Evolutionary conservation across 2,888 invertebrate species (phyloP), one percentile per base, ranked within the genome.

Genomic region (Petrophora chlorosata): DNA sequence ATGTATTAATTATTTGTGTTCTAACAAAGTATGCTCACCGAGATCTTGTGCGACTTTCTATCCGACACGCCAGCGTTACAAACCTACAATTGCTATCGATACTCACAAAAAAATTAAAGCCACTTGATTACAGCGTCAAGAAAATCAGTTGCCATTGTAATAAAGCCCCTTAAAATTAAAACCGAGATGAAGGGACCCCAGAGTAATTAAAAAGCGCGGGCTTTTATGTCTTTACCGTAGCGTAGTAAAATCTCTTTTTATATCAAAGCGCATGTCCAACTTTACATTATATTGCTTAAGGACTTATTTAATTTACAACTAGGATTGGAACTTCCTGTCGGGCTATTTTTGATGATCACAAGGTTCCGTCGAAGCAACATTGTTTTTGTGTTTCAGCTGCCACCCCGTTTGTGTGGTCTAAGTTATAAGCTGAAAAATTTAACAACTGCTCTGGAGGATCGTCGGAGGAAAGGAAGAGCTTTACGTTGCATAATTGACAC

Each of bases 251-350:
- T 63, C 51, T 56, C 40, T 42, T 33, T 9, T 48, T 43, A 53
- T 59, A 64, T 65, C 56, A 65, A 66, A 63, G 69, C 28, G 33
- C 54, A 51, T 52, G 40, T 57, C 72, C 73, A 66, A 74, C 73
- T 71, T 72, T 69, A 66, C 75, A 71, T 75, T 75, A 63, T 64
- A 72, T 66, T 65, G 67, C 17, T 9, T 10, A 28, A 9, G 9
- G 16, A 19, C n/a, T 29, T 9, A 7, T 39, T 56, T 69, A 77
- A 79, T 84, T 82, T 79, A 82, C 72, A 53, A 51, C 23, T 61
- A 63, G 70, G 77, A 76, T 76, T 71, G 61, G 58, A 49, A 69
- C 70, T 78, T 84, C 81, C 84, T 74, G 77, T 69, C 67, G 53
- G 63, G 9, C 43, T 68, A 70, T 69, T 73, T 76, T 76, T 70